Evolutionary conservation across 1,140 invertebrate genomes (phyloP).

Genomic region (Drosophila lacertosa): DNA sequence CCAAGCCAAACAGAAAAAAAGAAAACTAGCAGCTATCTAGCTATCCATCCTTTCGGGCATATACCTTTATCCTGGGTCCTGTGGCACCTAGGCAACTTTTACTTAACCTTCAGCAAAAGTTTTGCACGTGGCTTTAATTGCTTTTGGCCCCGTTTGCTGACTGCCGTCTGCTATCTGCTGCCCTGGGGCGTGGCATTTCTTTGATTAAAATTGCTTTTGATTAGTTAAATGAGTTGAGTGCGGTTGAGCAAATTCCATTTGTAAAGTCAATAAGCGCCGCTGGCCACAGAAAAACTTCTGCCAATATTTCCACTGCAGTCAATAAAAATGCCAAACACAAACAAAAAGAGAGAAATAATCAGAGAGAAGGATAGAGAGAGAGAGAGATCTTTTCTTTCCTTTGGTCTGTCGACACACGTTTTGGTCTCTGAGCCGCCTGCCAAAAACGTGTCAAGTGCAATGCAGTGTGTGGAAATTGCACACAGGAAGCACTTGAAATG

Average conservation of each 20-base stretch:
- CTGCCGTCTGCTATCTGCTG: slow-evolving; percentile 38
- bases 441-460: slow-evolving; percentile 75
- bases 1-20: slow-evolving; percentile 48
- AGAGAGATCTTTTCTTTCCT: not conserved
- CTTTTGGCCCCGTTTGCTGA: slow-evolving; percentile 50
- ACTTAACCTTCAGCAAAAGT: slow-evolving; percentile 60
- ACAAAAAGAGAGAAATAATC: not conserved
- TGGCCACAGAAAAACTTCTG: slow-evolving; percentile 24
- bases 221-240: slow-evolving; percentile 72
- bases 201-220: slow-evolving; percentile 82
- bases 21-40: slow-evolving; percentile 14
- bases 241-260: slow-evolving; percentile 39
- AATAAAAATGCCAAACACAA: slow-evolving; percentile 70
- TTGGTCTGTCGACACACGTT: slow-evolving; percentile 6
- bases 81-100: slow-evolving; percentile 53
- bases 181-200: slow-evolving; percentile 47
- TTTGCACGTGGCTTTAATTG: slow-evolving; percentile 77
- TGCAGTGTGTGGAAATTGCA: slow-evolving; percentile 49
- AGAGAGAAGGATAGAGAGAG: not conserved
- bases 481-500: slow-evolving; percentile 45
- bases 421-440: slow-evolving; percentile 42
- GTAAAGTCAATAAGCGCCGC: slow-evolving; percentile 59
- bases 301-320: slow-evolving; percentile 56
- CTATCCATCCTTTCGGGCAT: slow-evolving; percentile 46
- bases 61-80: slow-evolving; percentile 16